These are phyloP conservation scores for Melipona bicolor DNA, from an alignment of 2,888 invertebrate genomes.

Conservation along the genomic window DNA sequence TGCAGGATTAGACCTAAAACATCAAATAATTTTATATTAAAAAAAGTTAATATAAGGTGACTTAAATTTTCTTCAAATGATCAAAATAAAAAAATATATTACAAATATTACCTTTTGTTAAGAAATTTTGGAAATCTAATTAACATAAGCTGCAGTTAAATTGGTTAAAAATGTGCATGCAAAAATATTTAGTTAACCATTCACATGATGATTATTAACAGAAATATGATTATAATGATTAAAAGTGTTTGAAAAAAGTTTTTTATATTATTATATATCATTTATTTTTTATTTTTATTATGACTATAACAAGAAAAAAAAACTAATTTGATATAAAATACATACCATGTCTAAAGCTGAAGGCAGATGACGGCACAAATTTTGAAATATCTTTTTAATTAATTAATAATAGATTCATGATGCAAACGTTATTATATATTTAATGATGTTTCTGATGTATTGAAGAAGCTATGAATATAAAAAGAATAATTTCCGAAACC, in stretches of 20 bases:
- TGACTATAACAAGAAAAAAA: neutral
- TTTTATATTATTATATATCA: neutral
- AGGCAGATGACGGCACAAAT: slow-evolving; percentile 45
- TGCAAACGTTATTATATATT: slow-evolving; percentile 68
- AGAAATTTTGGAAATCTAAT: slow-evolving; percentile 51
- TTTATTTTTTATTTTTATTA: neutral
- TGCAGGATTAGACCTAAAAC: slow-evolving; percentile 80
- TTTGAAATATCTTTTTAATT: slow-evolving; percentile 32
- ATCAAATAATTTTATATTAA: slow-evolving; percentile 21
- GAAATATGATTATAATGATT: neutral
- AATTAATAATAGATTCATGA: slow-evolving; percentile 14
- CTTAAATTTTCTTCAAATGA: neutral
- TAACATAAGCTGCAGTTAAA: slow-evolving; percentile 75
- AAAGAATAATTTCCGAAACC: slow-evolving; percentile 49
- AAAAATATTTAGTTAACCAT: slow-evolving; percentile 69
- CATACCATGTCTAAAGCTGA: slow-evolving; percentile 70
- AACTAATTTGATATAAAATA: slow-evolving; percentile 46
- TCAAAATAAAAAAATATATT: neutral
- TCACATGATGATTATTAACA: slow-evolving; percentile 2
- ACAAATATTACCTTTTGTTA: too few species aligned
- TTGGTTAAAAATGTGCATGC: slow-evolving; percentile 75
- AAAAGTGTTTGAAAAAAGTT: neutral
- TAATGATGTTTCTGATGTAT: slow-evolving; percentile 81
- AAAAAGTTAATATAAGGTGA: neutral
- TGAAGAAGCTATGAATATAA: slow-evolving; percentile 78